Evolutionary conservation across 2,888 invertebrate species (phyloP).

Genomic region (Fissipunctia ypsillon): DNA sequence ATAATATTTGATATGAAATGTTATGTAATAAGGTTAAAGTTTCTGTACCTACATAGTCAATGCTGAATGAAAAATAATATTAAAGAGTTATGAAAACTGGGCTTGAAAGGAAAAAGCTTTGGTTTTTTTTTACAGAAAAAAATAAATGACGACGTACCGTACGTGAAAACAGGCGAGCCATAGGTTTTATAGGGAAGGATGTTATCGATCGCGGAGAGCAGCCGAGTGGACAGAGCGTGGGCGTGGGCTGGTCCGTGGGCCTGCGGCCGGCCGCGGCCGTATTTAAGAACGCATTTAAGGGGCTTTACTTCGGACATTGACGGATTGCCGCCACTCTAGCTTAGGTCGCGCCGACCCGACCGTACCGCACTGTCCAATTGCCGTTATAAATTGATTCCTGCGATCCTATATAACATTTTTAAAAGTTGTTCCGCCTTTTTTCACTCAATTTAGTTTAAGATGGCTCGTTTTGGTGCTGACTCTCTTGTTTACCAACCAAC

Average conservation of each 20-base stretch:
- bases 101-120: not conserved
- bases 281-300: conserved; percentile 86
- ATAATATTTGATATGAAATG: conserved; percentile 43
- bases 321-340: conserved; percentile 81
- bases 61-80: conserved; percentile 31
- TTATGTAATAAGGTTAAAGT: conserved; percentile 6
- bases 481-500: conserved; percentile 14
- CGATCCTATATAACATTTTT: conserved; percentile 67
- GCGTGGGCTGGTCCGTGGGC: conserved; percentile 61
- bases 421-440: conserved; percentile 58
- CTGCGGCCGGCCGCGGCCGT: conserved; percentile 67
- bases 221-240: conserved; percentile 77
- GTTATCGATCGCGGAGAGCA: conserved; percentile 77
- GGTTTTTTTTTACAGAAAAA: too few species aligned
- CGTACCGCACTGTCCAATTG: conserved; percentile 75
- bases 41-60: conserved; percentile 9
- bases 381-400: conserved; percentile 79
- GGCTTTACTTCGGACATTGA: conserved; percentile 86
- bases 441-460: conserved; percentile 47
- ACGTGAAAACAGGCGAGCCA: conserved; percentile 60
- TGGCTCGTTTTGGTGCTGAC: conserved; percentile 18
- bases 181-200: conserved; percentile 68
- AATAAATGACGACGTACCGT: conserved; percentile 32
- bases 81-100: conserved; percentile 14
- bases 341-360: conserved; percentile 72